These are phyloP conservation scores for Enteromius mattozi DNA, from an alignment of 2,797 vertebrate species.

Conservation along the genomic window DNA sequence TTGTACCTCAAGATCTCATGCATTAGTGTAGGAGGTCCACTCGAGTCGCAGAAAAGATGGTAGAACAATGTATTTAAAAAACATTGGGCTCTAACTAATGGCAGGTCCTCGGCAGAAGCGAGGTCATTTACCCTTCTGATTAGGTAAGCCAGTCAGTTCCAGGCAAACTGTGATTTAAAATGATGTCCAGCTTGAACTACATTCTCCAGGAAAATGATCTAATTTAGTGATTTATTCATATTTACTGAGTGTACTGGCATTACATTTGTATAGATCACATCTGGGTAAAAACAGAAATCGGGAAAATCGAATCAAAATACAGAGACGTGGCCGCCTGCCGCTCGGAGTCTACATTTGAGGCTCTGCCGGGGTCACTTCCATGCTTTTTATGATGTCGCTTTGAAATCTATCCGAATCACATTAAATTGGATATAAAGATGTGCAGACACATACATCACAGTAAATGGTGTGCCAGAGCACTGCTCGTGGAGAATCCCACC, in stretches of 20 bases:
- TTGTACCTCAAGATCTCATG: conserved; percentile 68
- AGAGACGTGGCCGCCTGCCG: conserved; percentile 74
- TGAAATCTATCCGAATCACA: conserved; percentile 79
- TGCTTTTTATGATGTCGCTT: conserved; percentile 86
- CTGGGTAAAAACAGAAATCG: conserved; percentile 68
- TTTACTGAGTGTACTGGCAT: conserved; percentile 90
- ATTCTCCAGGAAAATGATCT: conserved; percentile 82
- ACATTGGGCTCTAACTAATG: conserved; percentile 75
- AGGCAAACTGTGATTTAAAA: conserved; percentile 82
- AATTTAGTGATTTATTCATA: conserved; percentile 93
- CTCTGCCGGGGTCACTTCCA: conserved; percentile 77
- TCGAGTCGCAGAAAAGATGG: conserved; percentile 69
- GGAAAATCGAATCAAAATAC: conserved; percentile 87
- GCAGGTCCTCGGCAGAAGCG: conserved; percentile 73
- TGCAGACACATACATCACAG: conserved; percentile 78
- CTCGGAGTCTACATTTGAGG: conserved; percentile 73
- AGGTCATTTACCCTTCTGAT: conserved; percentile 81
- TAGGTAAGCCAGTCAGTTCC: conserved; percentile 76
- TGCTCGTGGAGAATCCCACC: conserved; percentile 74
- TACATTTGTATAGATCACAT: conserved; percentile 93
- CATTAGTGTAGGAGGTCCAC: conserved; percentile 67
- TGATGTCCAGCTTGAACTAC: conserved; percentile 84
- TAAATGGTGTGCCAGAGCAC: conserved; percentile 73
- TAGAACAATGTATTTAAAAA: conserved; percentile 79
- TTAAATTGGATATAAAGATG: conserved; percentile 80